Conservation (phyloP, 2,797 vertebrate genomes). For the Amniataba percoides region DNA sequence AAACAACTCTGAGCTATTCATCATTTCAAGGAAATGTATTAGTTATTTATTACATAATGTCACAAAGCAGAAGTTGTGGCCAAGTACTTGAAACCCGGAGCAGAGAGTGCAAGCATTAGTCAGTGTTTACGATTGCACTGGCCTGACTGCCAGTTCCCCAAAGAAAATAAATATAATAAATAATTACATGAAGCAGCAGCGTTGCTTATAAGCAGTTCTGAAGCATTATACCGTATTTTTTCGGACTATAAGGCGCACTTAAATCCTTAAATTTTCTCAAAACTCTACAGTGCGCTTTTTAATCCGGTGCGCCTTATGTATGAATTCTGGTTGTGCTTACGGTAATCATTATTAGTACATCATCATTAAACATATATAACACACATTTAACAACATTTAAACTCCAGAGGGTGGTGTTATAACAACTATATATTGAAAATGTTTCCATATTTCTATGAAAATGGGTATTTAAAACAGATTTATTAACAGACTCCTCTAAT, state of each 20-base stretch:
- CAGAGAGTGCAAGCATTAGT: not conserved
- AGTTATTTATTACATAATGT: slow-evolving; percentile 19
- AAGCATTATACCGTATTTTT: too few species aligned
- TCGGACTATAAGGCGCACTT: too few species aligned
- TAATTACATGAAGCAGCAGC: slow-evolving; percentile 4
- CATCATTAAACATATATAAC: not conserved
- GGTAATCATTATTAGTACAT: slow-evolving; percentile 8
- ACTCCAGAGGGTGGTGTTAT: not conserved
- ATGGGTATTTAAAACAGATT: not conserved
- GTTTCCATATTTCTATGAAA: too few species aligned
- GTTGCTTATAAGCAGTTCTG: slow-evolving; percentile 14
- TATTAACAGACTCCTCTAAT: not conserved
- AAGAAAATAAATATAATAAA: too few species aligned
- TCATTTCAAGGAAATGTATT: slow-evolving; percentile 7
- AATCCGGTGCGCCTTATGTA: too few species aligned
- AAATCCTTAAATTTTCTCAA: too few species aligned
- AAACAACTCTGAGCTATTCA: slow-evolving; percentile 1
- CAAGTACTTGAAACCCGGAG: not conserved
- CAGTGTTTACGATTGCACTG: slow-evolving; percentile 1
- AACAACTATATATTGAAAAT: not conserved
- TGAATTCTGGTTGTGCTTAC: too few species aligned
- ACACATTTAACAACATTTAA: not conserved
- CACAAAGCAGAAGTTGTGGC: slow-evolving; percentile 14
- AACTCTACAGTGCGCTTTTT: too few species aligned
- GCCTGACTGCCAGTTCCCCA: slow-evolving; percentile 18